Evolutionary conservation across 2,797 vertebrate genomes (phyloP).

Genomic region (Sorex maritimensis): DNA sequence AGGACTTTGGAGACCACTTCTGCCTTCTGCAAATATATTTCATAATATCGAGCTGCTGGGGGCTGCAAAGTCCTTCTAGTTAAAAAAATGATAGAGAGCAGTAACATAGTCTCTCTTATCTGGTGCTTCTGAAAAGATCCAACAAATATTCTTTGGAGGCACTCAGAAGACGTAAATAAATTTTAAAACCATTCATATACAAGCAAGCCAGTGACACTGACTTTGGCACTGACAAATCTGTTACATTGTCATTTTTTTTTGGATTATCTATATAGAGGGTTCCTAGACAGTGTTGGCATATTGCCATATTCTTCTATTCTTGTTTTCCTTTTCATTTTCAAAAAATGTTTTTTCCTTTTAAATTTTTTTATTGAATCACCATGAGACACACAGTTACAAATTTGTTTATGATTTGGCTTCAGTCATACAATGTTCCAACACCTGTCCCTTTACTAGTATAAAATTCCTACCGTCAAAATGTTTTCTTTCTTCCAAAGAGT

Average conservation of each 20-base stretch:
- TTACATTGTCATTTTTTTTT: neutral
- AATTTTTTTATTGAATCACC: neutral
- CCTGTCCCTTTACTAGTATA: too few relatives aligned
- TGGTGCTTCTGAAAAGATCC: neutral
- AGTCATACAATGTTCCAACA: too few relatives aligned
- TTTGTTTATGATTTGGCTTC: too few relatives aligned
- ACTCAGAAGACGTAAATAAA: neutral
- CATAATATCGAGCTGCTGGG: neutral
- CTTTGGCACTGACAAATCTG: neutral
- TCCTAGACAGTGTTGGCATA: neutral
- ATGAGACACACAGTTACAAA: too few relatives aligned
- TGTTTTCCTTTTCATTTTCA: neutral
- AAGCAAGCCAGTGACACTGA: neutral
- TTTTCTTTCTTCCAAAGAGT: neutral
- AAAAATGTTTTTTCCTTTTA: too few relatives aligned
- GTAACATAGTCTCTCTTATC: neutral
- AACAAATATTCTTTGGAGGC: neutral
- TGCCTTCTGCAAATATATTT: neutral
- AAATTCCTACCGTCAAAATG: too few relatives aligned
- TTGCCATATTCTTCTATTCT: neutral
- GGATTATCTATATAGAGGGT: slow-evolving; percentile 19
- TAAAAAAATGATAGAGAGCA: neutral
- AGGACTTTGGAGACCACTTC: neutral
- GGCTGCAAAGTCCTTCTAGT: neutral
- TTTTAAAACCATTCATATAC: neutral